Percentiles rank a stretch among this genome's conserved stretches.
phyloP scores from a whole-genome alignment of 2,113 vertebrate species.

The Sapajus apella region DNA sequence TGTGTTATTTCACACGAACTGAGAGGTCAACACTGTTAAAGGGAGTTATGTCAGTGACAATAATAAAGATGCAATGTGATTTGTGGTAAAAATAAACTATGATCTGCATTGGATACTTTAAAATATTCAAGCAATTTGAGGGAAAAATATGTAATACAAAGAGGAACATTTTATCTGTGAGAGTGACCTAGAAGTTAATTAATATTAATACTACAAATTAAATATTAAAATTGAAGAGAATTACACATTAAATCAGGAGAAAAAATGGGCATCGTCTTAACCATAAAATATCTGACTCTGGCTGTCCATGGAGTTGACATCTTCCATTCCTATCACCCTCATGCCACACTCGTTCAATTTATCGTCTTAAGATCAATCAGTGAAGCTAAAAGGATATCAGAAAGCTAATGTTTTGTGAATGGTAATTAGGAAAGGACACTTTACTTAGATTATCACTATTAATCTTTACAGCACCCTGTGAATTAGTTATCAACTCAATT shows the following conservation, averaged over 20 bases:
- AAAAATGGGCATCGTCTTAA: too few species aligned
- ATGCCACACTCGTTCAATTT: neutral
- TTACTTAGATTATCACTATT: neutral
- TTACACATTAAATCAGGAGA: neutral
- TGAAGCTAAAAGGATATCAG: neutral
- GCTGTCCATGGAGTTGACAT: neutral
- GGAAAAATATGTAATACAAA: neutral
- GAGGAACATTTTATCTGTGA: neutral
- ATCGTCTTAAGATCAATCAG: neutral
- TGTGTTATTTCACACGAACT: neutral
- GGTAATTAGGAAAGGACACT: neutral
- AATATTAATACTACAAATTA: neutral
- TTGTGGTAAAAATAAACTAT: neutral
- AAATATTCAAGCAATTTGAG: neutral
- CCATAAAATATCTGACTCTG: neutral
- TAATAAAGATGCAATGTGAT: neutral
- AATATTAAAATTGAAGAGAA: neutral
- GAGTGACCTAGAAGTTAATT: neutral
- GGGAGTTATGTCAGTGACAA: neutral
- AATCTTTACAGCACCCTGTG: neutral
- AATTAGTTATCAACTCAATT: neutral
- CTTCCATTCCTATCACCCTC: neutral
- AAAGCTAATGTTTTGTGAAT: neutral
- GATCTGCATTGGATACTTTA: neutral
- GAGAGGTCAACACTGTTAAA: neutral